Percentiles rank a stretch among this genome's conserved stretches.
Evolutionary conservation across 2,797 vertebrate species (phyloP).

Genomic region (Typhlichthys eigenmanni): DNA sequence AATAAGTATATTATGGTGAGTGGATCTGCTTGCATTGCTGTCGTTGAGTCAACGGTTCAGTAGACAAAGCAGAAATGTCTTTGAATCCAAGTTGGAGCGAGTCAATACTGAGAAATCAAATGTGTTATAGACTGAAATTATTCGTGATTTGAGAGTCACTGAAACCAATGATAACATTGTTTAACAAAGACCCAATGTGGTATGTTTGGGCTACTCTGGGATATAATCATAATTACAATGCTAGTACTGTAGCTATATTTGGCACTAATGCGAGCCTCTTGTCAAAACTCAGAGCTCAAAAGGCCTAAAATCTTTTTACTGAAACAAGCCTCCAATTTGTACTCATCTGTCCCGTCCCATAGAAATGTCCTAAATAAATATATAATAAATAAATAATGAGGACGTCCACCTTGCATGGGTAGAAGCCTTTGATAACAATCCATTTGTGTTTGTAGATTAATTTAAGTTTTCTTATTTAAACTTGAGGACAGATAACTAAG

Average conservation of each 20-base stretch:
- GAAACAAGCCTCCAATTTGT: conserved; percentile 39
- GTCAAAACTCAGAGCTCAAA: conserved; percentile 12
- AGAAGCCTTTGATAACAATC: background rate
- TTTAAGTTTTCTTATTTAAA: no score
- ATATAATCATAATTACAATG: conserved; percentile 30
- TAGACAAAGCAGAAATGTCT: no score
- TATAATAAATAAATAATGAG: conserved; percentile 10
- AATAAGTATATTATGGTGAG: conserved; percentile 8
- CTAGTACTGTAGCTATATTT: conserved; percentile 8
- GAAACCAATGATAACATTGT: no score
- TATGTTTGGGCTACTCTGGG: conserved; percentile 12
- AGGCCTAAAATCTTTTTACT: conserved; percentile 33
- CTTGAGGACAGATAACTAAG: background rate
- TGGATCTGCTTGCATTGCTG: conserved; percentile 41
- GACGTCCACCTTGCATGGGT: conserved; percentile 15
- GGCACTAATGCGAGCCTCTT: conserved; percentile 15
- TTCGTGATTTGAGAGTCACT: no score
- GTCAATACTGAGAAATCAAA: no score
- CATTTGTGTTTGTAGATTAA: no score
- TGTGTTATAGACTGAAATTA: no score
- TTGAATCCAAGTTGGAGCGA: no score
- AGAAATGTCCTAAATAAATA: conserved; percentile 8
- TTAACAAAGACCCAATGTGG: no score
- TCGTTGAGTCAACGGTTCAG: no score
- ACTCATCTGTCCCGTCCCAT: conserved; percentile 48